Conservation (phyloP, 1,140 invertebrate genomes). For the Nylanderia fulva region DNA sequence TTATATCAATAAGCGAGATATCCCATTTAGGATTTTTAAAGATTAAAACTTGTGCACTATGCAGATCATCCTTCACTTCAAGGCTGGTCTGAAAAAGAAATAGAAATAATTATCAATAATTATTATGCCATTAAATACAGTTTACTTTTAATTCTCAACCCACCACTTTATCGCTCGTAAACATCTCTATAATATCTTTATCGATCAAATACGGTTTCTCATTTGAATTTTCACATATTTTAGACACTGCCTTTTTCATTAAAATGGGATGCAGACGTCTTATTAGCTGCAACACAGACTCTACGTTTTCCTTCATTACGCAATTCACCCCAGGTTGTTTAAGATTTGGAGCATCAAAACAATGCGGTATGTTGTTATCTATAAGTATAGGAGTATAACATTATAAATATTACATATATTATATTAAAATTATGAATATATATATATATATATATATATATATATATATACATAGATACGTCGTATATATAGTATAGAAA, state of each 20-base stretch:
- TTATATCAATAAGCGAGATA: slow-evolving; percentile 87
- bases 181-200: slow-evolving; percentile 84
- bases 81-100: slow-evolving; percentile 73
- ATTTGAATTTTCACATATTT: slow-evolving; percentile 87
- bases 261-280: slow-evolving; percentile 88
- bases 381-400: slow-evolving; percentile 71
- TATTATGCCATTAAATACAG: slow-evolving; percentile 24
- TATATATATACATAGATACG: no score
- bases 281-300: slow-evolving; percentile 87
- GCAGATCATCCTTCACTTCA: slow-evolving; percentile 87
- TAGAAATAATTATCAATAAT: slow-evolving; percentile 59
- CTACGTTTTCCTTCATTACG: slow-evolving; percentile 87
- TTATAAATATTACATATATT: no score
- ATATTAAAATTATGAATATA: slow-evolving; percentile 36
- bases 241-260: slow-evolving; percentile 85
- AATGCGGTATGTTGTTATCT: slow-evolving; percentile 87
- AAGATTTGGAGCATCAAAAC: slow-evolving; percentile 82
- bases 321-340: slow-evolving; percentile 87
- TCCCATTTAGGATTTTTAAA: slow-evolving; percentile 91
- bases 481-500: background rate
- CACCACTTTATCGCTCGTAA: slow-evolving; percentile 78
- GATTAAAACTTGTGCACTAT: slow-evolving; percentile 89
- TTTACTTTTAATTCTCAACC: slow-evolving; percentile 58
- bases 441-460: no score
- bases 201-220: slow-evolving; percentile 87